Percentiles rank a stretch among this genome's conserved stretches.
phyloP scores from a whole-genome alignment of 35 echinoderm and acorn worm species.

The Ptychodera flava region DNA sequence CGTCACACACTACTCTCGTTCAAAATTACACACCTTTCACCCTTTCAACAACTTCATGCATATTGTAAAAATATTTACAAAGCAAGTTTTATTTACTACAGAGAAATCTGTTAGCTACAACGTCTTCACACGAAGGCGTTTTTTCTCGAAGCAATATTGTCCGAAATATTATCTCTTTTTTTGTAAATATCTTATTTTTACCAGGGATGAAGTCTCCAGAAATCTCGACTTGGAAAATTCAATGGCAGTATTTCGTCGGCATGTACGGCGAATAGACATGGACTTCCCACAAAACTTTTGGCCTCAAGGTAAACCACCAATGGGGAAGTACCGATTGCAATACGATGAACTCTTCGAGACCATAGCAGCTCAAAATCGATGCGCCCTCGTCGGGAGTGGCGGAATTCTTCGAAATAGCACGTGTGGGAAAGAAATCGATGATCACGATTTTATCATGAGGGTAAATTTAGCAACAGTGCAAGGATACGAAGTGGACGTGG shows the following conservation, averaged over 20 bases:
- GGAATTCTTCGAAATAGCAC: conserved; percentile 16
- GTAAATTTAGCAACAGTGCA: conserved; percentile 22
- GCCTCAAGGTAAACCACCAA: not conserved
- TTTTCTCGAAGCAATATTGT: too few relatives aligned
- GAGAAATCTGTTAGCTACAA: too few relatives aligned
- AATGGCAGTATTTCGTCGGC: not conserved
- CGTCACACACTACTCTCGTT: too few relatives aligned
- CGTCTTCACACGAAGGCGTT: too few relatives aligned
- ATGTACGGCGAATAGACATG: not conserved
- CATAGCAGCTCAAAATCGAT: not conserved
- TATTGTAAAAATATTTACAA: too few relatives aligned
- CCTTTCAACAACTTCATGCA: too few relatives aligned
- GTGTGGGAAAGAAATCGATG: conserved; percentile 26
- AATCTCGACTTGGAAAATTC: not conserved
- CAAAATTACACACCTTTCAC: too few relatives aligned
- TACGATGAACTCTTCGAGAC: not conserved
- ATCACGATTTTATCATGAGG: conserved; percentile 25
- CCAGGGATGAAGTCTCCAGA: not conserved
- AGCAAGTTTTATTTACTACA: too few relatives aligned
- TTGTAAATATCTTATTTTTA: not conserved
- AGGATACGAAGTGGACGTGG: conserved; percentile 22
- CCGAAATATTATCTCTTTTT: too few relatives aligned
- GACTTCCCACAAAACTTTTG: not conserved
- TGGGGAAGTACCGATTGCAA: not conserved
- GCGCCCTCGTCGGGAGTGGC: conserved; percentile 31